A percentile compares a stretch with the other conserved stretches of the same genome.
phyloP scores from a whole-genome alignment of 2,797 vertebrate species.

The Hippopotamyrus pictus region DNA sequence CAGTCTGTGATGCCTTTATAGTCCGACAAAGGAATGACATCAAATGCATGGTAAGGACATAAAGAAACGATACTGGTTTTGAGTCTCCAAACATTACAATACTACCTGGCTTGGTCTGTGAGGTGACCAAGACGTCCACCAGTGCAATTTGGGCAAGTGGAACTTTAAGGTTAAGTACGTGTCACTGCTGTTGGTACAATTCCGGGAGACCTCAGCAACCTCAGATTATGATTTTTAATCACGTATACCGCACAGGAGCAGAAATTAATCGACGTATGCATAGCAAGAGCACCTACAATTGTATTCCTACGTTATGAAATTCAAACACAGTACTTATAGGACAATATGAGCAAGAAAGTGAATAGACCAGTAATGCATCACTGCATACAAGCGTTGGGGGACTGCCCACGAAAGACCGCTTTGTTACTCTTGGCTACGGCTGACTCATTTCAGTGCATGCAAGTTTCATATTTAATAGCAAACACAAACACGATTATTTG shows the following conservation, averaged over 20 bases:
- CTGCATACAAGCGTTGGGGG: neutral
- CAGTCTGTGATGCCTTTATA: neutral
- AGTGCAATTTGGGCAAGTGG: neutral
- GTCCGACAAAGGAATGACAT: neutral
- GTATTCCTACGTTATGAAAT: neutral
- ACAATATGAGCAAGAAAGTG: neutral
- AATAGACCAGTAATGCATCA: neutral
- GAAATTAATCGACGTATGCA: neutral
- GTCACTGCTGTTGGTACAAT: neutral
- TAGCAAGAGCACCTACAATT: neutral
- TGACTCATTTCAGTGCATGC: neutral
- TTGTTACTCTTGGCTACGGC: neutral
- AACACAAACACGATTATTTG: constrained; percentile 2
- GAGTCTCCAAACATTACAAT: neutral
- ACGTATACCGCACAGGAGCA: neutral
- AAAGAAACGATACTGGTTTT: neutral
- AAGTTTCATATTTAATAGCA: constrained; percentile 7
- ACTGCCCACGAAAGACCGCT: neutral
- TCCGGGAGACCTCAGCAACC: neutral
- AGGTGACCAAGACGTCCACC: neutral
- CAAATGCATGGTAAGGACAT: neutral
- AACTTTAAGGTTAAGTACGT: neutral
- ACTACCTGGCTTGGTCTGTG: neutral
- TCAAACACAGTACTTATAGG: neutral
- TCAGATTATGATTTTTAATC: neutral